phyloP scores from a whole-genome alignment of 2,113 vertebrate genomes.

The Elanus axillaris region DNA sequence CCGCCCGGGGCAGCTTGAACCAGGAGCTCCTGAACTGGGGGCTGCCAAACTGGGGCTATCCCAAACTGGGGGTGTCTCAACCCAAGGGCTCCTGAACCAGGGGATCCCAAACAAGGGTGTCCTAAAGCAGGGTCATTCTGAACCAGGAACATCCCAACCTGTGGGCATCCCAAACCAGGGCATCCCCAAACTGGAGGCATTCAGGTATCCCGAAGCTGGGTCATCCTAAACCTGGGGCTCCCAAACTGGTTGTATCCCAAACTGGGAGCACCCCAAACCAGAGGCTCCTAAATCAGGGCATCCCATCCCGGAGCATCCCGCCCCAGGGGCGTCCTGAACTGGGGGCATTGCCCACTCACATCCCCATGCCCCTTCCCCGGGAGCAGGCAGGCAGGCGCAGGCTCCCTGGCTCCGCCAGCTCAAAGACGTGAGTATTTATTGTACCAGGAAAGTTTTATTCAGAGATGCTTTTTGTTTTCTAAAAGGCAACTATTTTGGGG shows the following conservation, averaged over 20 bases:
- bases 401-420: not conserved
- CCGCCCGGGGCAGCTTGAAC: not conserved
- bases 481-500: constrained; percentile 63
- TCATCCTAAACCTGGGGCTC: not conserved
- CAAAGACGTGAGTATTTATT: constrained; percentile 60
- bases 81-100: not conserved
- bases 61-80: accelerated
- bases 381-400: not conserved
- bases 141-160: not conserved
- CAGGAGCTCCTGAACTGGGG: not conserved
- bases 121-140: not conserved
- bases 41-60: not conserved
- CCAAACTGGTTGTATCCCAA: not conserved
- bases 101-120: not conserved
- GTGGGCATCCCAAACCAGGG: not conserved
- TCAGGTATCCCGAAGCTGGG: not conserved
- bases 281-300: not conserved
- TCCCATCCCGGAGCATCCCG: not conserved
- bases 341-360: not conserved
- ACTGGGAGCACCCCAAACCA: no score
- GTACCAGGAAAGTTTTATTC: constrained; percentile 49
- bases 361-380: not conserved
- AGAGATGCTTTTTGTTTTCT: constrained; percentile 56
- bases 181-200: not conserved
- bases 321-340: no score